A percentile compares a stretch with the other conserved stretches of the same genome.
These are phyloP conservation scores for Lipotes vexillifer DNA, from an alignment of 2,113 vertebrate species.

Conservation along the genomic window DNA sequence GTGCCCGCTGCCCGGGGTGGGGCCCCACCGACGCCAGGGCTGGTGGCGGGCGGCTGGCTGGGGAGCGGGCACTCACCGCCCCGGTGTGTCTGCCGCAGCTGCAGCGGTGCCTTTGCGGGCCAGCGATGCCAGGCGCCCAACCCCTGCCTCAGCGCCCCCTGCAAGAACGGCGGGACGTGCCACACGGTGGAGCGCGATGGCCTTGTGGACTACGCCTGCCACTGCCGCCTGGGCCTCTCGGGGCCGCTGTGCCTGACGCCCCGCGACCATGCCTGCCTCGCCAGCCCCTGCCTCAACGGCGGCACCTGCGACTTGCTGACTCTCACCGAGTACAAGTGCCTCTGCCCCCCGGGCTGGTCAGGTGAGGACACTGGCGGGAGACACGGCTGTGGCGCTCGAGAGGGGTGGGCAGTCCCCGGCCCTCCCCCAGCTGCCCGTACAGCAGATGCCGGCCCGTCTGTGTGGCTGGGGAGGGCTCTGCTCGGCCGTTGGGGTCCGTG, in stretches of 20 bases:
- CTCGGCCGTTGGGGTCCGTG: fast-evolving
- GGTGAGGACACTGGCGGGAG: conserved; percentile 74
- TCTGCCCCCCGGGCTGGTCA: conserved; percentile 94
- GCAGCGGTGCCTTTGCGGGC: conserved; percentile 81
- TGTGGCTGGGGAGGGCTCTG: neutral
- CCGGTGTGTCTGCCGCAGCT: conserved; percentile 73
- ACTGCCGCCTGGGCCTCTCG: conserved; percentile 87
- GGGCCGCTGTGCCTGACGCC: conserved; percentile 88
- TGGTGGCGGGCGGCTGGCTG: neutral
- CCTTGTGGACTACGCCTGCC: conserved; percentile 83
- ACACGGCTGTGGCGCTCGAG: fast-evolving
- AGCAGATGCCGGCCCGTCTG: fast-evolving
- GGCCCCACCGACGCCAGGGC: fast-evolving
- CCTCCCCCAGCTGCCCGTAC: fast-evolving
- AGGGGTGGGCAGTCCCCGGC: neutral
- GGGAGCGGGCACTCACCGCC: neutral
- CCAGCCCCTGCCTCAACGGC: conserved; percentile 90
- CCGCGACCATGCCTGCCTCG: conserved; percentile 84
- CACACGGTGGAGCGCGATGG: conserved; percentile 66
- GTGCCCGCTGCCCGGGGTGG: fast-evolving
- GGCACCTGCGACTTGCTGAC: conserved; percentile 90
- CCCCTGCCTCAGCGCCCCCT: conserved; percentile 86
- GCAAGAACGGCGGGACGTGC: conserved; percentile 88
- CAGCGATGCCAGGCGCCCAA: conserved; percentile 88
- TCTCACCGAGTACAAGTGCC: conserved; percentile 87